phyloP scores from a whole-genome alignment of 2,888 invertebrate species.

The Trissonchulus sp. region DNA sequence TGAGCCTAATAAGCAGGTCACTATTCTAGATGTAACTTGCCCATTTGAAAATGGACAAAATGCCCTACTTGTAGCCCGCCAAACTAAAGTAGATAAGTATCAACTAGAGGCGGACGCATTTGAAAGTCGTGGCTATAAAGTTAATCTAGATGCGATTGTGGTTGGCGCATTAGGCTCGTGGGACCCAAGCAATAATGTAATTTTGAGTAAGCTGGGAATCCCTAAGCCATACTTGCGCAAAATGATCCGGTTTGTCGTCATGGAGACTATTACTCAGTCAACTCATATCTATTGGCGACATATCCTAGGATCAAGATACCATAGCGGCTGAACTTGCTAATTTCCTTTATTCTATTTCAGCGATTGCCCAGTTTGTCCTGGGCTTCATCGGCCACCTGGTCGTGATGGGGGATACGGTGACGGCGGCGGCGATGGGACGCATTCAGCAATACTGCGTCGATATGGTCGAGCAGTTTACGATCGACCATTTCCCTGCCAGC shows the following conservation, averaged over 20 bases:
- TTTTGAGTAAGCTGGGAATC: slow-evolving; percentile 35
- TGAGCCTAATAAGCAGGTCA: background rate
- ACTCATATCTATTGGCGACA: background rate
- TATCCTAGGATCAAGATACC: background rate
- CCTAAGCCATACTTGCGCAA: no score
- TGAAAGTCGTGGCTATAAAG: background rate
- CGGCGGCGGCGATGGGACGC: no score
- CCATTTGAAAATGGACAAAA: background rate
- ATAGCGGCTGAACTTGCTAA: background rate
- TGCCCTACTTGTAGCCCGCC: background rate
- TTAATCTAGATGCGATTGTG: slow-evolving; percentile 35
- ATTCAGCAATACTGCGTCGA: no score
- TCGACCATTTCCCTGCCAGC: no score
- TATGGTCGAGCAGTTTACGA: no score
- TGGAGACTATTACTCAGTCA: background rate
- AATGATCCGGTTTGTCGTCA: no score
- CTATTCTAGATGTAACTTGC: background rate
- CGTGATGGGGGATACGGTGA: no score
- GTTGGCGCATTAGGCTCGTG: slow-evolving; percentile 48
- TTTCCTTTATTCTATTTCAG: no score
- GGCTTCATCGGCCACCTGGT: no score
- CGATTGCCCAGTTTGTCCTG: no score
- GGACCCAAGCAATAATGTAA: slow-evolving; percentile 44
- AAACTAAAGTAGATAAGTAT: background rate
- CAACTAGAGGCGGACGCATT: background rate